These are phyloP conservation scores for Melanotaenia boesemani DNA, from an alignment of 2,797 vertebrate genomes.

Conservation along the genomic window DNA sequence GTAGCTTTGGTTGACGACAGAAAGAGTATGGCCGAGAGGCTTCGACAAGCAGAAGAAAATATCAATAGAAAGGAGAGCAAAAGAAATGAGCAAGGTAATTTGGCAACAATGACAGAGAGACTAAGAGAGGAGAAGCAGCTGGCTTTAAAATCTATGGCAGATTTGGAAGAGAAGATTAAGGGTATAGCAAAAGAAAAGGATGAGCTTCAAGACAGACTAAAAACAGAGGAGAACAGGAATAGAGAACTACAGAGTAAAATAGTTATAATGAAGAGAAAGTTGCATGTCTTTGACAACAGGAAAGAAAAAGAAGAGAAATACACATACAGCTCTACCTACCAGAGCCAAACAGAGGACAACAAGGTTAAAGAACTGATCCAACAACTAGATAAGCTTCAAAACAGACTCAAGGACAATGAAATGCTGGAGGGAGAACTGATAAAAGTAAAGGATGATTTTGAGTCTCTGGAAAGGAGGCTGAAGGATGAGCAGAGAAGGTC, in stretches of 20 bases:
- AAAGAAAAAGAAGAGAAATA: conserved; percentile 83
- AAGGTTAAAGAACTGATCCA: conserved; percentile 93
- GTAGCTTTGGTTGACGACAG: conserved; percentile 94
- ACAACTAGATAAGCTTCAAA: conserved; percentile 91
- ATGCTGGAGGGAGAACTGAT: conserved; percentile 89
- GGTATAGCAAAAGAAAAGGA: conserved; percentile 89
- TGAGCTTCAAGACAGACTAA: conserved; percentile 89
- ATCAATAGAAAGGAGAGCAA: conserved; percentile 85
- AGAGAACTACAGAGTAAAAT: conserved; percentile 90
- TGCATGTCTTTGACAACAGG: conserved; percentile 89
- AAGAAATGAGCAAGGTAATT: conserved; percentile 90
- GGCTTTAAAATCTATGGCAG: conserved; percentile 87
- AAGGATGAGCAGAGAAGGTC: conserved; percentile 87
- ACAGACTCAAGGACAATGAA: conserved; percentile 92
- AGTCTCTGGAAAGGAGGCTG: conserved; percentile 88
- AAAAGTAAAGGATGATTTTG: conserved; percentile 90
- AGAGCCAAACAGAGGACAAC: conserved; percentile 91
- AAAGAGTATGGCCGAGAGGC: conserved; percentile 91
- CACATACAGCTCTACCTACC: conserved; percentile 74
- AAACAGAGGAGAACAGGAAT: conserved; percentile 91
- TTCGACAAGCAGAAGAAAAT: conserved; percentile 92
- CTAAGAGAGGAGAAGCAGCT: conserved; percentile 92
- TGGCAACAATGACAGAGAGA: conserved; percentile 88
- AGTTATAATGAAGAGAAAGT: conserved; percentile 87
- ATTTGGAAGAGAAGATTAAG: conserved; percentile 91